A percentile compares a stretch with the other conserved stretches of the same genome.
These are phyloP conservation scores for Myotis brandtii DNA, from an alignment of 2,113 vertebrate genomes.

Conservation along the genomic window DNA sequence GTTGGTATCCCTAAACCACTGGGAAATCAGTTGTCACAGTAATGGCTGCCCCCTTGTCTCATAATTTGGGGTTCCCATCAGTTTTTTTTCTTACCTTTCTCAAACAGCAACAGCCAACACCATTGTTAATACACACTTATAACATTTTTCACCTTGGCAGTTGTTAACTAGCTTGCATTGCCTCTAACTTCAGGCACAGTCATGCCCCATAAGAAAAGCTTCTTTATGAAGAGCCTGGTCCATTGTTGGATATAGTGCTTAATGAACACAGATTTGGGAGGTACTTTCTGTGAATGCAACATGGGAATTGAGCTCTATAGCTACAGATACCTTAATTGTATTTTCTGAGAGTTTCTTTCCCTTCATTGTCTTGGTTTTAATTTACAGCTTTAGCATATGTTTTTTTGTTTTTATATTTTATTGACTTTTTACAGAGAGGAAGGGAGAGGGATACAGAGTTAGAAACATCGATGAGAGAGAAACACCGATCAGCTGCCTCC, in stretches of 20 bases:
- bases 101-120: slow-evolving; percentile 51
- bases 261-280: not conserved
- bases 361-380: slow-evolving; percentile 28
- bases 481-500: too few relatives aligned
- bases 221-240: not conserved
- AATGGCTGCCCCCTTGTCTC: slow-evolving; percentile 58
- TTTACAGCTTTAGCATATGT: not conserved
- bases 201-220: not conserved
- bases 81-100: slow-evolving; percentile 54
- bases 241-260: not conserved
- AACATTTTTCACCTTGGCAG: slow-evolving; percentile 63
- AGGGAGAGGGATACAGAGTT: too few relatives aligned
- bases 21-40: slow-evolving; percentile 70
- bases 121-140: slow-evolving; percentile 78
- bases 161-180: slow-evolving; percentile 52
- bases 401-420: not conserved
- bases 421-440: too few relatives aligned
- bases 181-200: slow-evolving; percentile 58
- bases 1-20: not conserved
- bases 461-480: too few relatives aligned
- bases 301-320: not conserved
- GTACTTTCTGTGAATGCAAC: not conserved
- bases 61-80: slow-evolving; percentile 60
- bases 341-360: slow-evolving; percentile 34
- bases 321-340: not conserved